Base-by-base conservation (phyloP, 2,113 vertebrate genomes). In the Elaphurus davidianus region DNA sequence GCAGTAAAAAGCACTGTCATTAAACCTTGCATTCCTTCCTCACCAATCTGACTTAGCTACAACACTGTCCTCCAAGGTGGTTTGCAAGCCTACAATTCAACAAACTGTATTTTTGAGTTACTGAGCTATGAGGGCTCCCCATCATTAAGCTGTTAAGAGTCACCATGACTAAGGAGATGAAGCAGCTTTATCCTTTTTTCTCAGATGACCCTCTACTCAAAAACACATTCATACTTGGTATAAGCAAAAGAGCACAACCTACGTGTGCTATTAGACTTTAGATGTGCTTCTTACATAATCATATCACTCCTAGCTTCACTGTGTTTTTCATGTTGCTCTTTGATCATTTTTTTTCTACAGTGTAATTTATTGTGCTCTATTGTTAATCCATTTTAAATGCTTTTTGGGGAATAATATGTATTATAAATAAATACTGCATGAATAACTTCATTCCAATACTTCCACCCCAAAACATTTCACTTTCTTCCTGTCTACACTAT, bases 21-120 rank as follows among this genome's bases (percentile, higher is more conserved):
- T 98, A 98, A 84, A 85, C 36, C 16, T 45, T 33, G 54, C 98
- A 98, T 99, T 99, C 98, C 92, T 98, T 97, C 91, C 96, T 99
- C 98, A 97, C 98, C 88, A 98, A 15, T 15, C 81, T 94, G 28
- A 76, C 15, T 84, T n/a, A 88, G 54, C 67, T 12, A 30, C 27
- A 15, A 7, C 9, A n/a, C 0, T 45, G n/a, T 36, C 82, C 54
- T 79, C 67, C 55, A 43, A 92, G 2, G 3, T 28, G 54, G 19
- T 59, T 43, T 74, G 12, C 27, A 21, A 36, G 3, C 52, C 28
- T 71, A n/a, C 54, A 45, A 17, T 25, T 84, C 30, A 28, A 57
- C 16, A 54, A 28, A 5, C 7, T 45, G 2, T 55, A 45, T 23
- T 91, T 54, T 64, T 74, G 28, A 50, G 81, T 76, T 30, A 33